Percentiles rank a stretch among this genome's conserved stretches.
These are phyloP conservation scores for Aphaenogaster rudis DNA, from an alignment of 1,140 invertebrate species.

Conservation along the genomic window DNA sequence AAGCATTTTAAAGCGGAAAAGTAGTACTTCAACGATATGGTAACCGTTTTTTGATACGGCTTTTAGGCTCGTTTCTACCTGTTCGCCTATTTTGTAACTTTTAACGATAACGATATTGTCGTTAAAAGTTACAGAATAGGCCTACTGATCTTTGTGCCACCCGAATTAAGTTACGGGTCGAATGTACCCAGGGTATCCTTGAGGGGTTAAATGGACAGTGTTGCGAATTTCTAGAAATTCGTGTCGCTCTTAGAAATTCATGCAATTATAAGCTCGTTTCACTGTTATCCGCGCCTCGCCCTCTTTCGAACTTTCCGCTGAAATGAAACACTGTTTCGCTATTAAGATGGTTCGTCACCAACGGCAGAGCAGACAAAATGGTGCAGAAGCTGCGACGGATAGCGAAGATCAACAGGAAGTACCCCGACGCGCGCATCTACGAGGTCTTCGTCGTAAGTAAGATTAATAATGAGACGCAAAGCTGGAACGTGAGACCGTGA, in stretches of 20 bases:
- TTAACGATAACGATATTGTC: no score
- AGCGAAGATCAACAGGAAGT: constrained; percentile 80
- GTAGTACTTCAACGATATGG: no score
- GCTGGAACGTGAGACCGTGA: neutral
- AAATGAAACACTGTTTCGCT: constrained; percentile 36
- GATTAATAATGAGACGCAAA: neutral
- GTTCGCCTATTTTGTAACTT: no score
- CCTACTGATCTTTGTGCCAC: no score
- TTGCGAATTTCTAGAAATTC: neutral
- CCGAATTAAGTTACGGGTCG: no score
- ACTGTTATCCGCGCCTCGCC: neutral
- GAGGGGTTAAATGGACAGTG: neutral
- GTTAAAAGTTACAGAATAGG: no score
- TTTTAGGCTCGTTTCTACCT: no score
- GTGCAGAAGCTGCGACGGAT: constrained; percentile 82
- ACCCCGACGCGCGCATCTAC: constrained; percentile 79
- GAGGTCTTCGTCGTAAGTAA: constrained; percentile 80
- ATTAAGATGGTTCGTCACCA: constrained; percentile 84
- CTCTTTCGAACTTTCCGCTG: neutral
- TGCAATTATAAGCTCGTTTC: constrained; percentile 14
- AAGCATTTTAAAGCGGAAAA: no score
- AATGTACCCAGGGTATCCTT: no score
- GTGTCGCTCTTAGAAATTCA: neutral
- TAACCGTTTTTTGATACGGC: no score
- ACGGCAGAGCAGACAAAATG: constrained; percentile 82